Conservation (phyloP, 2,888 invertebrate genomes). For the Helleia helle region DNA sequence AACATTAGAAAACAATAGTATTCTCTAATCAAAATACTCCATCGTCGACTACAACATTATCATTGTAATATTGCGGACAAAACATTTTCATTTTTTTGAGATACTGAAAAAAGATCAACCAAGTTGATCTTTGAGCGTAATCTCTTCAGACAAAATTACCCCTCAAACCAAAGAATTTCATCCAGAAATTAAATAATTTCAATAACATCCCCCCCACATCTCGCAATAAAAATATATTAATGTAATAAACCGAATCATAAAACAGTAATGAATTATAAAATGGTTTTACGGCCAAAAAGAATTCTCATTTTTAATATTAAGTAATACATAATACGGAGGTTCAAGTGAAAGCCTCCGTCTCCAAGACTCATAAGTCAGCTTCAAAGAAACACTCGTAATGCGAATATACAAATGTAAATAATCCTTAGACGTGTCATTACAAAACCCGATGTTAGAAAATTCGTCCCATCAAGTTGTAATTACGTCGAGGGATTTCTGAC, state of each 20-base stretch:
- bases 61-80: too few species aligned
- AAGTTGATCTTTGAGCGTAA: too few species aligned
- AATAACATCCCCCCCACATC: too few species aligned
- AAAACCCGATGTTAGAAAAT: constrained; percentile 2
- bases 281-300: background rate
- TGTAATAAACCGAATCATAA: constrained; percentile 2
- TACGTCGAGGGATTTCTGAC: background rate
- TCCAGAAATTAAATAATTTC: too few species aligned
- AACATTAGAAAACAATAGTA: too few species aligned
- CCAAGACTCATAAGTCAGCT: constrained; percentile 5
- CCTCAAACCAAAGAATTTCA: too few species aligned
- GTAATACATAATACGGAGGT: constrained; percentile 1
- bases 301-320: constrained; percentile 5
- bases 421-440: constrained; percentile 13
- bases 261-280: constrained; percentile 6
- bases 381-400: constrained; percentile 7
- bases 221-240: background rate
- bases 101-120: too few species aligned
- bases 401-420: constrained; percentile 9
- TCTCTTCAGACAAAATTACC: too few species aligned
- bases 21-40: too few species aligned
- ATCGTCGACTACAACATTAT: too few species aligned
- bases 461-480: constrained; percentile 7
- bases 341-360: background rate
- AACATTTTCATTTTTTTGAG: too few species aligned